Base-by-base conservation (phyloP, 2,113 vertebrate species). In the Dicentrarchus labrax region DNA sequence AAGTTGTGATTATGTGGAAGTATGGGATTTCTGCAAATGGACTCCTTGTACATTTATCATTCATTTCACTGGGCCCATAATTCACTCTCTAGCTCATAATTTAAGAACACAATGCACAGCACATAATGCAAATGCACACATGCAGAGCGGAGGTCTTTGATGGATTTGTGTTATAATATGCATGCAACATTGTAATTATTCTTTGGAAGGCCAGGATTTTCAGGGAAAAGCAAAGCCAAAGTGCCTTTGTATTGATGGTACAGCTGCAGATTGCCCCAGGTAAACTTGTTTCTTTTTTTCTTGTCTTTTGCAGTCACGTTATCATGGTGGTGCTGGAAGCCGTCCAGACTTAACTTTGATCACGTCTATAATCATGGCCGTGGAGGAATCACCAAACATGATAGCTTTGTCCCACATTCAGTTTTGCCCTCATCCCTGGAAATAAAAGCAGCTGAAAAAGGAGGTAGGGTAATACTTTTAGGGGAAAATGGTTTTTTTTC, bases 321-420 rank as follows among this genome's bases (percentile, higher is more conserved):
- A 80, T 89, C 70, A 57, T 78, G 60, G 78, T 21, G 17, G 50
- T 54, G 87, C 89, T 86, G 57, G 53, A 54, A 80, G 85, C 83
- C 78, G 67, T 87, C 75, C 83, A 75, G 6, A 39, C n/a, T 30
- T 62, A 59, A 48, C 91, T 93, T 91, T 93, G 85, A 94, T 93
- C 78, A 84, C 76, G 70, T 83, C 78, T 75, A 38, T 76, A 61
- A 88, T 85, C 51, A 74, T 85, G 69, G 64, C 53, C 38, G 43
- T 70, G 51, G 66, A 85, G 83, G 64, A 81, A 81, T 85, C 78
- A 82, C 72, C 80, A 87, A 85, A 64, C 75, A 66, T 56, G 59
- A 84, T 78, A 41, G 71, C 51, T 79, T 77, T 75, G 78, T 89
- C 75, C 71, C 21, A n/a, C 72, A 68, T 87, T 85, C 22, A 66